phyloP scores from a whole-genome alignment of 2,113 vertebrate species.

The Ciconia maguari region DNA sequence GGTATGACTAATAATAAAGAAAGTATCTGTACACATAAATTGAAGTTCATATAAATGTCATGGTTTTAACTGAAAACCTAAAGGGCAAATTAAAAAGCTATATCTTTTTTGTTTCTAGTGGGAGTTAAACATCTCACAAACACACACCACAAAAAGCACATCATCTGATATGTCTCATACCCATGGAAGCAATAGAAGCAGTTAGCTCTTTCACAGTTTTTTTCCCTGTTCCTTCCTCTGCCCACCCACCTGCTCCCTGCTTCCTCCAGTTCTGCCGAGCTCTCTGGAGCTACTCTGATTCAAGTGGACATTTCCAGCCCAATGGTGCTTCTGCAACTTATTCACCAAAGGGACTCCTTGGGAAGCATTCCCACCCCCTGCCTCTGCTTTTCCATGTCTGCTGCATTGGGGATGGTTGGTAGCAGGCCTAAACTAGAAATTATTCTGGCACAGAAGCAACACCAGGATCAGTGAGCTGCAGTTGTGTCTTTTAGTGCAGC shows the following conservation, averaged over 20 bases:
- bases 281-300: background rate
- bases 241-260: background rate
- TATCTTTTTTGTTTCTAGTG: background rate
- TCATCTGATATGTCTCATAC: background rate
- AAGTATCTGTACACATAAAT: background rate
- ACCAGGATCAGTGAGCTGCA: background rate
- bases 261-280: background rate
- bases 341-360: background rate
- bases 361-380: background rate
- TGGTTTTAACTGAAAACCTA: background rate
- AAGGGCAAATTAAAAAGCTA: background rate
- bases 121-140: background rate
- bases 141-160: background rate
- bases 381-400: background rate
- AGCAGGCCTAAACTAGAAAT: background rate
- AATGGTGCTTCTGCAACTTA: background rate
- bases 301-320: background rate
- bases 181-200: background rate
- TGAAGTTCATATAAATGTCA: background rate
- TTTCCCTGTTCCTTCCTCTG: background rate
- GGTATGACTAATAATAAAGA: background rate
- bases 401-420: background rate
- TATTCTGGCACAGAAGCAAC: background rate
- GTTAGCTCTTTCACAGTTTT: accelerated
- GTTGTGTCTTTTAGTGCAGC: background rate